phyloP scores from a whole-genome alignment of 2,888 invertebrate genomes.

The Crossocerus cetratus region DNA sequence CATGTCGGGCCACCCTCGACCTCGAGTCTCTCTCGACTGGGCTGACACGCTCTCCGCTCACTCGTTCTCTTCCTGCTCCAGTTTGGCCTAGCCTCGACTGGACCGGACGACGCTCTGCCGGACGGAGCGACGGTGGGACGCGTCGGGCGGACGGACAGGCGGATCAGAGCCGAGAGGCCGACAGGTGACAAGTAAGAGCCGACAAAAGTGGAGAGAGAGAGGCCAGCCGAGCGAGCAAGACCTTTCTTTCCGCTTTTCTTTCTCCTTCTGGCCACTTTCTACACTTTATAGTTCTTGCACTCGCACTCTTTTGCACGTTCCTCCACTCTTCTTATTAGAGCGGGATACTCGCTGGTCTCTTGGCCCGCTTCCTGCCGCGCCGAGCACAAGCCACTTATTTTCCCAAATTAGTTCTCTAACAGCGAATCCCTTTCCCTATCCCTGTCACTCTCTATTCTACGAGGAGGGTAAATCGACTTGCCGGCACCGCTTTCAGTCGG shows the following conservation, averaged over 20 bases:
- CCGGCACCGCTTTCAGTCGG: not conserved
- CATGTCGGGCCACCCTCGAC: not conserved
- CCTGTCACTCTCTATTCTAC: too few relatives aligned
- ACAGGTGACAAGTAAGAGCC: too few relatives aligned
- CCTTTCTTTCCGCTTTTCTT: not conserved
- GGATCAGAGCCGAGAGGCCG: too few relatives aligned
- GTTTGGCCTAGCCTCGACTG: too few relatives aligned
- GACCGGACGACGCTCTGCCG: too few relatives aligned
- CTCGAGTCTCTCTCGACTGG: conserved; percentile 8
- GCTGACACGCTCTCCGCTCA: not conserved
- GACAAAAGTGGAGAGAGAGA: too few relatives aligned
- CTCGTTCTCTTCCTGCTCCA: too few relatives aligned
- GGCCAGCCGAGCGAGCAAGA: too few relatives aligned
- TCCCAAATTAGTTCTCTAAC: not conserved
- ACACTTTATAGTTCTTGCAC: not conserved
- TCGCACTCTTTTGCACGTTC: conserved; percentile 7
- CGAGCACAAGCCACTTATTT: not conserved
- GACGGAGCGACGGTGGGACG: too few relatives aligned
- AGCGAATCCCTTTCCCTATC: not conserved
- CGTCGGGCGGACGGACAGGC: too few relatives aligned
- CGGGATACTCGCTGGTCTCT: not conserved
- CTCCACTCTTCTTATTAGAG: conserved; percentile 2
- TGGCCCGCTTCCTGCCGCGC: conserved; percentile 1
- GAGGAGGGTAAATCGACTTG: not conserved
- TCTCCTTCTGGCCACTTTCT: not conserved